Evolutionary conservation across 2,113 vertebrate species (phyloP).

Genomic region (Glaucomys volans): DNA sequence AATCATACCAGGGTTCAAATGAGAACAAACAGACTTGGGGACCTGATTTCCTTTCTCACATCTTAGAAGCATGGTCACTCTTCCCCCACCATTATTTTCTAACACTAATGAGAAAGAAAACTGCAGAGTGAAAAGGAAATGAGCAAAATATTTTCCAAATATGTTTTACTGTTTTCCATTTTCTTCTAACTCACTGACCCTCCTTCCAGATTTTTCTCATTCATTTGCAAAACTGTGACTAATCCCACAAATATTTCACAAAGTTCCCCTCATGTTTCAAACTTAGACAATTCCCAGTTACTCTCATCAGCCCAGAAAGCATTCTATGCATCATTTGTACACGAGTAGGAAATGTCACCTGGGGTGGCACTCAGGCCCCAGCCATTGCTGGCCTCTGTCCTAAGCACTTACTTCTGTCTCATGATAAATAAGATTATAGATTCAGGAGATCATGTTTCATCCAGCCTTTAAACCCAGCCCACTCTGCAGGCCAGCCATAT

Average conservation of each 20-base stretch:
- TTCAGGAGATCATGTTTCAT: neutral
- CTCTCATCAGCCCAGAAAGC: neutral
- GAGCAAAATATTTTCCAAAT: neutral
- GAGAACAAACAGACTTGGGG: neutral
- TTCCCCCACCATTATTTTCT: neutral
- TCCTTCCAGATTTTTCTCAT: neutral
- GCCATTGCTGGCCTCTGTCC: neutral
- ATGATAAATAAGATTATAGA: neutral
- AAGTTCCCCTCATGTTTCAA: neutral
- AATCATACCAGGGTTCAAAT: neutral
- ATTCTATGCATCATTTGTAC: rapidly evolving
- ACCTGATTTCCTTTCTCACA: neutral
- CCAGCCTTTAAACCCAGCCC: neutral
- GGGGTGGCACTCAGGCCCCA: neutral
- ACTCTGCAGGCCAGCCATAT: neutral
- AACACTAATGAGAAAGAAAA: neutral
- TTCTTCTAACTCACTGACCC: neutral
- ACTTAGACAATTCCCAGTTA: neutral
- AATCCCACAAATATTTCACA: neutral
- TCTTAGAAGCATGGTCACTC: neutral
- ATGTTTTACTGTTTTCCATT: neutral
- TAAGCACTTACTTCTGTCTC: neutral
- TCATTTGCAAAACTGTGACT: neutral
- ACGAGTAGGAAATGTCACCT: neutral
- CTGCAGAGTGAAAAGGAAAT: neutral